A percentile compares a stretch with the other conserved stretches of the same genome.
These are phyloP conservation scores for Peromyscus leucopus DNA, from an alignment of 2,113 vertebrate genomes.

Conservation along the genomic window DNA sequence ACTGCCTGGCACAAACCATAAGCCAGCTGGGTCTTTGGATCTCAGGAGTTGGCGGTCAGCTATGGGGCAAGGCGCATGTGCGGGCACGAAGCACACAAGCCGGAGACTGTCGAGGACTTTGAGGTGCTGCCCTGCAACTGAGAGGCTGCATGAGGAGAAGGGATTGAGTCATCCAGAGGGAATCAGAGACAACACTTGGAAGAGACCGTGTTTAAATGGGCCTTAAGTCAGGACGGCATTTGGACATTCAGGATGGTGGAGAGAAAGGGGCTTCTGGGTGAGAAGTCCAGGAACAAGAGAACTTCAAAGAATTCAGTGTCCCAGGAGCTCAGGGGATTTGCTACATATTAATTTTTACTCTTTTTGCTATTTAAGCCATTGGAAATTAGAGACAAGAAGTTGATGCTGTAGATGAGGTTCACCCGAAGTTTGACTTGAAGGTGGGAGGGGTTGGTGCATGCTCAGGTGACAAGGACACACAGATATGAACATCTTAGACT, in stretches of 20 bases:
- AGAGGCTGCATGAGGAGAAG: background rate
- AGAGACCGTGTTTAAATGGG: background rate
- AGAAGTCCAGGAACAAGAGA: background rate
- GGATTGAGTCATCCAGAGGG: background rate
- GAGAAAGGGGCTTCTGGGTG: background rate
- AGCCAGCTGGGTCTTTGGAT: background rate
- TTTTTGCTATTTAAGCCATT: background rate
- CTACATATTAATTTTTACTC: background rate
- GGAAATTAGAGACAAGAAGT: background rate
- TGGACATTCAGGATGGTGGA: background rate
- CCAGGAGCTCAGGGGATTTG: background rate
- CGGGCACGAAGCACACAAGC: background rate
- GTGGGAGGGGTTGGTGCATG: too few species aligned
- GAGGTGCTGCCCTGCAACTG: background rate
- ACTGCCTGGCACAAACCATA: background rate
- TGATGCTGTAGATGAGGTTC: background rate
- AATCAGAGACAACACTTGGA: slow-evolving; percentile 22
- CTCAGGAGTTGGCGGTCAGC: slow-evolving; percentile 1
- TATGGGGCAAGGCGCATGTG: background rate
- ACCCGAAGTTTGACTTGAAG: too few species aligned
- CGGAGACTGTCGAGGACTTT: background rate
- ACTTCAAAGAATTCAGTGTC: background rate
- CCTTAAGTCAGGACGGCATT: background rate
- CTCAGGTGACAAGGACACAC: background rate
- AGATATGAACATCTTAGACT: background rate